phyloP scores from a whole-genome alignment of 2,113 vertebrate species.

The Euleptes europaea region DNA sequence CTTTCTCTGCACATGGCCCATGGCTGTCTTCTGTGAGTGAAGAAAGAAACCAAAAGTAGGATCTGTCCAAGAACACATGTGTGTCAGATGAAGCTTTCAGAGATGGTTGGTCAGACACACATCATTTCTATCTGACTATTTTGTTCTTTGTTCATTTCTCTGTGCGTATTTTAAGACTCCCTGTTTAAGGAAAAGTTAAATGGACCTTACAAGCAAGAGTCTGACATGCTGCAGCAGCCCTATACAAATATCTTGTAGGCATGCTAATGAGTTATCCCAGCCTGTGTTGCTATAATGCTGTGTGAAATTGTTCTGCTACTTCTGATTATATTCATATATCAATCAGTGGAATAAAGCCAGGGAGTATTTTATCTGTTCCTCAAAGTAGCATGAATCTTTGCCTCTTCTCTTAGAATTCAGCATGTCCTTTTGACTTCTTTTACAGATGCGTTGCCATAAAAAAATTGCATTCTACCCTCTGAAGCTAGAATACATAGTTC shows the following conservation, averaged over 20 bases:
- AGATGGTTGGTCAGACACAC: not conserved
- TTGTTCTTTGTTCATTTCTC: not conserved
- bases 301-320: not conserved
- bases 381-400: not conserved
- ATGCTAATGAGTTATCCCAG: not conserved
- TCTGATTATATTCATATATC: not conserved
- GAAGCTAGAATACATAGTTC: too few relatives aligned
- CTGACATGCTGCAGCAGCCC: not conserved
- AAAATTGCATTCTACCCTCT: too few relatives aligned
- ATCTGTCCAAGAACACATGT: not conserved
- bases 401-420: not conserved
- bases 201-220: not conserved
- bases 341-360: not conserved
- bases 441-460: too few relatives aligned
- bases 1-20: not conserved
- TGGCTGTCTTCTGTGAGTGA: not conserved
- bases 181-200: not conserved
- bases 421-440: not conserved
- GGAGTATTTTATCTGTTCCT: not conserved
- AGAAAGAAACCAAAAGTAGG: not conserved
- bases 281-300: not conserved
- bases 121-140: not conserved
- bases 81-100: not conserved
- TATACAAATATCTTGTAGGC: not conserved
- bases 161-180: not conserved